These are phyloP conservation scores for Herminia tarsipennalis DNA, from an alignment of 2,888 invertebrate genomes.

Conservation along the genomic window DNA sequence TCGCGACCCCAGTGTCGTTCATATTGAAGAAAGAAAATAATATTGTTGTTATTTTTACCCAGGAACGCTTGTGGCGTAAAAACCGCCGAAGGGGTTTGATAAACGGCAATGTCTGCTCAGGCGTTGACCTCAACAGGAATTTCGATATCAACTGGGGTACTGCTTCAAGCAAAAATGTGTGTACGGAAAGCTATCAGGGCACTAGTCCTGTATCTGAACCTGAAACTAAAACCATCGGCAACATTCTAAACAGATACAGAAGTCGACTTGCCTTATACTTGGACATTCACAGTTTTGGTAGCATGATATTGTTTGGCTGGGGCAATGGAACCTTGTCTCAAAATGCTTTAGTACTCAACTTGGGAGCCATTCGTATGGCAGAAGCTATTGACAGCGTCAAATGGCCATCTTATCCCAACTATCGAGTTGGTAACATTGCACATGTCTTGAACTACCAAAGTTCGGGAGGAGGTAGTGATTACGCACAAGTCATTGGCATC, in stretches of 20 bases:
- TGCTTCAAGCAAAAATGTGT: conserved; percentile 76
- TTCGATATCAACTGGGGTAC: conserved; percentile 89
- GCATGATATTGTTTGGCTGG: conserved; percentile 80
- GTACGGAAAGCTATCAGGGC: conserved; percentile 88
- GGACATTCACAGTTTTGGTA: conserved; percentile 92
- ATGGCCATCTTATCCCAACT: conserved; percentile 69
- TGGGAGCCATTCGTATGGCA: conserved; percentile 70
- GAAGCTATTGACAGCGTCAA: conserved; percentile 76
- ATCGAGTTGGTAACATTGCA: conserved; percentile 80
- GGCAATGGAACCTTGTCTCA: conserved; percentile 75
- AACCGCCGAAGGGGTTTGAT: conserved; percentile 78
- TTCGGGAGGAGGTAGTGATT: conserved; percentile 88
- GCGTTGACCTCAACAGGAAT: conserved; percentile 92
- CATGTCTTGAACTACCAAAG: conserved; percentile 82
- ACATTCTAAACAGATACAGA: conserved; percentile 80
- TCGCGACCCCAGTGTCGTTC: too few species aligned
- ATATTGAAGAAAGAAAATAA: too few species aligned
- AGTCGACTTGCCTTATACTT: conserved; percentile 87
- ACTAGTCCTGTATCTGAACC: conserved; percentile 87
- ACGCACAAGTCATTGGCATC: conserved; percentile 78
- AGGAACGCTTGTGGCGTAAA: conserved; percentile 89
- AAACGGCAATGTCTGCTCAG: conserved; percentile 77
- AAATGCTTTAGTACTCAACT: conserved; percentile 71
- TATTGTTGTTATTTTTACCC: conserved; percentile 6
- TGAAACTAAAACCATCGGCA: conserved; percentile 85